These are phyloP conservation scores for Spodoptera picta DNA, from an alignment of 2,888 invertebrate genomes.

Conservation along the genomic window DNA sequence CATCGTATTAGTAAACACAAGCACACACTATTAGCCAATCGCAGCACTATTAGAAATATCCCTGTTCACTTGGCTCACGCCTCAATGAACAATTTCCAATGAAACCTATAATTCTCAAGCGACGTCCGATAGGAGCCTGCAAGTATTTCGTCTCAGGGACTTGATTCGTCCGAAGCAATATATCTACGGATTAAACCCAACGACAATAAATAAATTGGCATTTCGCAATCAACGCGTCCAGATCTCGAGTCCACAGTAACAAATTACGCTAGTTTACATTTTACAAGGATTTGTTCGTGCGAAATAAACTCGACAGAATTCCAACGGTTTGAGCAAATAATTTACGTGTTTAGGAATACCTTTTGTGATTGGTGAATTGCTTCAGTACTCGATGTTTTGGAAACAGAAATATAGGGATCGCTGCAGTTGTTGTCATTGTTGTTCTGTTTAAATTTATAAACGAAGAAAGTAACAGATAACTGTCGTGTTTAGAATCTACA, in stretches of 20 bases:
- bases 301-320: conserved; percentile 44
- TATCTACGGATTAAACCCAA: conserved; percentile 51
- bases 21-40: too few relatives aligned
- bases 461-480: too few relatives aligned
- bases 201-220: conserved; percentile 62
- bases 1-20: too few relatives aligned
- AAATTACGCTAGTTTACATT: conserved; percentile 56
- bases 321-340: conserved; percentile 43
- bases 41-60: too few relatives aligned
- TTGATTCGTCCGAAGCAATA: conserved; percentile 50
- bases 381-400: neutral
- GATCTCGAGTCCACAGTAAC: conserved; percentile 55
- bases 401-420: too few relatives aligned
- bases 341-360: conserved; percentile 42
- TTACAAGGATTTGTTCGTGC: conserved; percentile 46
- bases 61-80: neutral
- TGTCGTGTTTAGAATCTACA: too few relatives aligned
- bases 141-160: conserved; percentile 24
- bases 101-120: conserved; percentile 22
- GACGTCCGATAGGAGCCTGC: conserved; percentile 8
- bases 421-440: neutral
- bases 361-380: conserved; percentile 32
- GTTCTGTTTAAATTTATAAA: too few relatives aligned
- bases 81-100: conserved; percentile 22
- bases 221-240: conserved; percentile 57